Conservation (phyloP, 2,113 vertebrate genomes). For the Micromys minutus region DNA sequence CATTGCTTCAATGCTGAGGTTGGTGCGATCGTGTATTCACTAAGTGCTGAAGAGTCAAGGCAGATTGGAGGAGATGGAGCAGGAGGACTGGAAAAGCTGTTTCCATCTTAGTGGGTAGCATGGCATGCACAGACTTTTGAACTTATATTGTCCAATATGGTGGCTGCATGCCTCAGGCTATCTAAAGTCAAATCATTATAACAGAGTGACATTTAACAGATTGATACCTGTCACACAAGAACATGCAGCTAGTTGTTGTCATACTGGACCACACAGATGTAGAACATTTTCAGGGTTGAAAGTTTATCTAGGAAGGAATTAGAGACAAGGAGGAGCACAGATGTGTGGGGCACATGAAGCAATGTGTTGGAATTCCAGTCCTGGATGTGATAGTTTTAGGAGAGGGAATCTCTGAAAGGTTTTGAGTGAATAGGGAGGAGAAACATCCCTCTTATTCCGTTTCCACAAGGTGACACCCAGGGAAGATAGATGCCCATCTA, state of each 20-base stretch:
- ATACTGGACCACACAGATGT: accelerated
- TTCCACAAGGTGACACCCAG: not conserved
- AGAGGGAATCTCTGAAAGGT: not conserved
- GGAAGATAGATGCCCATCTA: not conserved
- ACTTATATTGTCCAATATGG: not conserved
- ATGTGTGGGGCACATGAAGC: not conserved
- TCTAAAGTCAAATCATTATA: not conserved
- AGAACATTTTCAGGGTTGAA: not conserved
- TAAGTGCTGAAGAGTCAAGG: not conserved
- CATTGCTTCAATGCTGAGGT: accelerated
- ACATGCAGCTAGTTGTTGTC: not conserved
- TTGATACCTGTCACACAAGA: not conserved
- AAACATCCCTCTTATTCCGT: not conserved
- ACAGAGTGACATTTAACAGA: not conserved
- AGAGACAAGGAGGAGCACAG: too few species aligned
- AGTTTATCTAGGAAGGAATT: not conserved
- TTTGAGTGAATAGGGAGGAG: not conserved
- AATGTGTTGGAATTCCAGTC: not conserved
- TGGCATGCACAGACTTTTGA: not conserved
- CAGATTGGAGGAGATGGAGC: not conserved
- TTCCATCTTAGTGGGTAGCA: not conserved
- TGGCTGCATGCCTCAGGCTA: not conserved
- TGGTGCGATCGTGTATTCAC: not conserved
- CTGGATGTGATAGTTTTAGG: too few species aligned
- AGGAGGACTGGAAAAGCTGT: not conserved